These are phyloP conservation scores for Abrostola tripartita DNA, from an alignment of 2,888 invertebrate genomes.

Conservation along the genomic window DNA sequence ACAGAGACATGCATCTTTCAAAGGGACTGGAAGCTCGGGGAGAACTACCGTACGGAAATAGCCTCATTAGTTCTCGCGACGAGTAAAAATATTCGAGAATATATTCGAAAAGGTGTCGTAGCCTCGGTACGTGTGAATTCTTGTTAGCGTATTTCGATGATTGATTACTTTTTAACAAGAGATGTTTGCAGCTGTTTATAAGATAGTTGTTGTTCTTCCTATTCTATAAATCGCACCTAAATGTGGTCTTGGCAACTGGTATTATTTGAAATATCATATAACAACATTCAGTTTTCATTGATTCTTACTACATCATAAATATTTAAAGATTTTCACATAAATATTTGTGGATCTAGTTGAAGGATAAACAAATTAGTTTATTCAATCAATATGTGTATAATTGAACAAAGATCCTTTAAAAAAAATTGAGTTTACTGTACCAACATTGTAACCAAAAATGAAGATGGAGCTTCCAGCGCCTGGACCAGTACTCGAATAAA, in stretches of 20 bases:
- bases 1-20: conserved; percentile 62
- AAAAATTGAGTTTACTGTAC: no score
- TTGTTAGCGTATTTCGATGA: conserved; percentile 63
- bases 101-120: conserved; percentile 74
- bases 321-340: conserved; percentile 3
- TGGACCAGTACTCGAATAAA: no score
- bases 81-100: conserved; percentile 82
- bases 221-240: conserved; percentile 26
- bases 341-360: conserved; percentile 12
- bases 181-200: conserved; percentile 60
- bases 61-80: conserved; percentile 74
- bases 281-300: background rate
- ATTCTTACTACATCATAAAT: background rate
- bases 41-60: conserved; percentile 74
- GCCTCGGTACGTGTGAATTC: conserved; percentile 63
- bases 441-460: no score
- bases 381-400: conserved; percentile 36
- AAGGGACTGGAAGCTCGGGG: conserved; percentile 56
- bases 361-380: conserved; percentile 22
- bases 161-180: conserved; percentile 63
- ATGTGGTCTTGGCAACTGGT: conserved; percentile 22
- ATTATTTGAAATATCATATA: conserved; percentile 1
- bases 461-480: no score
- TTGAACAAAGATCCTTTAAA: no score
- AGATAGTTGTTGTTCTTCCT: conserved; percentile 42